A percentile compares a stretch with the other conserved stretches of the same genome.
Conservation (phyloP, 2,113 vertebrate species). For the Tenebrosternarchus preto region DNA sequence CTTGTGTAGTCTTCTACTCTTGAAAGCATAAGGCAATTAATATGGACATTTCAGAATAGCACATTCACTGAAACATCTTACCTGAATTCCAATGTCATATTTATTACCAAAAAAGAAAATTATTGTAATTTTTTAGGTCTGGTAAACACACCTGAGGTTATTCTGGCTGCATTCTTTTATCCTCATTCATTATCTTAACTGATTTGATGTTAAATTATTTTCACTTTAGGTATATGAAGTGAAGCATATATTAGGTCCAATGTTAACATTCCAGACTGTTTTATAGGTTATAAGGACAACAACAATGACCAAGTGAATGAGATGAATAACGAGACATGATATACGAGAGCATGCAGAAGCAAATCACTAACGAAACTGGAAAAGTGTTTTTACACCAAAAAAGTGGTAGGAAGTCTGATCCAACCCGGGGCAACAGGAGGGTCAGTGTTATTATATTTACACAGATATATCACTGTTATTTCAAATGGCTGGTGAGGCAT, state of each 20-base stretch:
- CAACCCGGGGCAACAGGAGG: constrained; percentile 35
- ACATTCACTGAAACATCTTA: constrained; percentile 28
- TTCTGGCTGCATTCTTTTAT: constrained; percentile 29
- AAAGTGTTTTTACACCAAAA: constrained; percentile 34
- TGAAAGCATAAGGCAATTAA: constrained; percentile 11
- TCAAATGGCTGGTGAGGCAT: background rate
- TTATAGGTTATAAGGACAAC: constrained; percentile 7
- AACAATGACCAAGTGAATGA: background rate
- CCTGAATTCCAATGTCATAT: constrained; percentile 30
- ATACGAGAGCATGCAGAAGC: constrained; percentile 23
- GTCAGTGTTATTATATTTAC: constrained; percentile 57
- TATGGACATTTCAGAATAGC: background rate
- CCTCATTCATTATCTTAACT: constrained; percentile 12
- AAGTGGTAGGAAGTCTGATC: constrained; percentile 9
- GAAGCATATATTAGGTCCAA: no score
- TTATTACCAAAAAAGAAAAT: constrained; percentile 50
- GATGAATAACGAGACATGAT: background rate
- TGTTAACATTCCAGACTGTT: background rate
- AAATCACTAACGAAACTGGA: background rate
- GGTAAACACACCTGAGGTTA: constrained; percentile 23
- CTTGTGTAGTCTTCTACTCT: constrained; percentile 11
- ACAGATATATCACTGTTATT: constrained; percentile 49
- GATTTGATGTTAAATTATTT: constrained; percentile 34
- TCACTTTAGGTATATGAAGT: background rate
- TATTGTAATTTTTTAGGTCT: constrained; percentile 27